Conservation (phyloP, 2,797 vertebrate species). For the Pseudomugil tenellus region DNA sequence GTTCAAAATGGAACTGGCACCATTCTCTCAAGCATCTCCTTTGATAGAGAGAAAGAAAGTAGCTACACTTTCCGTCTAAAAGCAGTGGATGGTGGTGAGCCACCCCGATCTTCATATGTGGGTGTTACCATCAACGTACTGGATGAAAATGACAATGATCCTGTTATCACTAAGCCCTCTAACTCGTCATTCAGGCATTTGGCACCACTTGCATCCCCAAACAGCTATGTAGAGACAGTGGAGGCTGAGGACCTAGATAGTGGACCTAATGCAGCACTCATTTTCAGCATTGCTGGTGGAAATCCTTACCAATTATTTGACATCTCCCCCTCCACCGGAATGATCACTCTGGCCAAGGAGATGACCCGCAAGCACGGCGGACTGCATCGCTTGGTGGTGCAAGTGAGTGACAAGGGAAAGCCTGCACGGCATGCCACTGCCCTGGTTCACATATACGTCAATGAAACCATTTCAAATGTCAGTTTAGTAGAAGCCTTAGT, state of each 20-base stretch:
- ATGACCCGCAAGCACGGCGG: constrained; percentile 94
- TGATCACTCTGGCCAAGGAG: constrained; percentile 96
- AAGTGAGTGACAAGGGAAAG: constrained; percentile 95
- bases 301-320: constrained; percentile 97
- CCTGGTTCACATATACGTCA: constrained; percentile 97
- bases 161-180: constrained; percentile 94
- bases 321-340: constrained; percentile 91
- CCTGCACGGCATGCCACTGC: constrained; percentile 92
- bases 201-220: constrained; percentile 90
- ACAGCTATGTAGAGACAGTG: constrained; percentile 93
- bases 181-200: constrained; percentile 93
- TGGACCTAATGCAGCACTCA: constrained; percentile 92
- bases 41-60: constrained; percentile 97
- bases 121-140: constrained; percentile 98
- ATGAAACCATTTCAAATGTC: constrained; percentile 95
- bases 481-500: constrained; percentile 93
- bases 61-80: constrained; percentile 98
- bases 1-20: constrained; percentile 98
- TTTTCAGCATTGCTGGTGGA: constrained; percentile 93
- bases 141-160: constrained; percentile 98
- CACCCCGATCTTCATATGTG: constrained; percentile 94
- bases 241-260: constrained; percentile 97
- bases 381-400: constrained; percentile 95
- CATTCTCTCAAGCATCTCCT: constrained; percentile 97
- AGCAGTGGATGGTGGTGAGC: constrained; percentile 92